phyloP scores from a whole-genome alignment of 2,888 invertebrate genomes.

The Melieria omissa region DNA sequence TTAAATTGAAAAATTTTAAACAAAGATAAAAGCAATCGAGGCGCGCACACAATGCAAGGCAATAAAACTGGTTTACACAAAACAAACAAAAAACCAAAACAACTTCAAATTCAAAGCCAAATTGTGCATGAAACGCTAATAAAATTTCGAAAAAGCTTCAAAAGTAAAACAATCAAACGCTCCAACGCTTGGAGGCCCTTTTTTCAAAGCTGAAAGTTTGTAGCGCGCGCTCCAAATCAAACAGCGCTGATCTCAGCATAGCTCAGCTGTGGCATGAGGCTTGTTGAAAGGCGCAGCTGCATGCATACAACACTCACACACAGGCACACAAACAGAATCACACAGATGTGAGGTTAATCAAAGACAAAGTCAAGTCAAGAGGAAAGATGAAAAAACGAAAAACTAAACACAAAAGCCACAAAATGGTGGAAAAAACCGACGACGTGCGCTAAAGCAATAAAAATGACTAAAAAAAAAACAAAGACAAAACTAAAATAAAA shows the following conservation, averaged over 20 bases:
- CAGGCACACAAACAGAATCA: not conserved
- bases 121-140: not conserved
- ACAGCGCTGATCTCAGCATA: slow-evolving; percentile 20
- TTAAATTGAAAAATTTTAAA: not conserved
- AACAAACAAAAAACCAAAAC: not conserved
- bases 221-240: not conserved
- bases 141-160: not conserved
- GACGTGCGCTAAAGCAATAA: not conserved
- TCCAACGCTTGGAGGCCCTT: not conserved
- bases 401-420: slow-evolving; percentile 32
- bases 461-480: slow-evolving; percentile 4
- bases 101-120: not conserved
- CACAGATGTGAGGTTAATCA: slow-evolving; percentile 32
- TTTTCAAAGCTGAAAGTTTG: not conserved
- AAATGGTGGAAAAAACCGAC: slow-evolving; percentile 38
- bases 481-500: not conserved
- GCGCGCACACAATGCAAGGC: not conserved
- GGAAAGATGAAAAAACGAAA: not conserved
- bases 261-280: not conserved
- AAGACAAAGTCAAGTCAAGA: slow-evolving; percentile 7
- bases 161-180: not conserved
- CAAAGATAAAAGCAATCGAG: too few species aligned
- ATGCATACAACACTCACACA: not conserved
- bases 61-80: not conserved
- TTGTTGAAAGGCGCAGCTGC: too few species aligned